phyloP scores from a whole-genome alignment of 2,888 invertebrate genomes.

The Heteropelma amictum region DNA sequence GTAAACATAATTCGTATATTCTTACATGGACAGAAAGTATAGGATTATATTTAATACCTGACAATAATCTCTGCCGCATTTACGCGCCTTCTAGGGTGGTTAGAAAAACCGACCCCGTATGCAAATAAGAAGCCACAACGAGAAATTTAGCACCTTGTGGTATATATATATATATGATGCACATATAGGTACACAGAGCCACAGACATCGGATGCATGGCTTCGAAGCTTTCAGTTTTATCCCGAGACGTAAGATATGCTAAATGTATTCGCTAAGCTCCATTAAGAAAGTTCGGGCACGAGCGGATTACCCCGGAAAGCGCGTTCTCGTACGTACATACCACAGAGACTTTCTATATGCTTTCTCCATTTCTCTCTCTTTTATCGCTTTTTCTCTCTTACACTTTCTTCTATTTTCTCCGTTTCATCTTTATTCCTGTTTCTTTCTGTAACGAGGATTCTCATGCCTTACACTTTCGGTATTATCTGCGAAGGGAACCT shows the following conservation, averaged over 20 bases:
- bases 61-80: slow-evolving; percentile 24
- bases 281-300: slow-evolving; percentile 57
- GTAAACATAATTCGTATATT: neutral
- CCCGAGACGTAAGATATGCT: slow-evolving; percentile 47
- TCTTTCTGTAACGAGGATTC: slow-evolving; percentile 25
- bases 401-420: neutral
- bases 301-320: slow-evolving; percentile 39
- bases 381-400: neutral
- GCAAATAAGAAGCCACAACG: slow-evolving; percentile 17
- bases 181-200: neutral
- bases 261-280: slow-evolving; percentile 56
- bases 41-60: neutral
- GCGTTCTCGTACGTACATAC: slow-evolving; percentile 10
- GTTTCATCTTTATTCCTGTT: neutral
- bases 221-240: slow-evolving; percentile 50
- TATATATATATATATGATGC: slow-evolving; percentile 5
- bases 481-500: slow-evolving; percentile 39
- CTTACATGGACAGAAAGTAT: neutral
- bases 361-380: neutral
- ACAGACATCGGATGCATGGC: slow-evolving; percentile 35
- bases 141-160: neutral
- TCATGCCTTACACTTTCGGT: slow-evolving; percentile 19
- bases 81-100: neutral
- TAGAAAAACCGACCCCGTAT: neutral
- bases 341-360: neutral